phyloP scores from a whole-genome alignment of 2,888 invertebrate species.

The Pollenia labialis region DNA sequence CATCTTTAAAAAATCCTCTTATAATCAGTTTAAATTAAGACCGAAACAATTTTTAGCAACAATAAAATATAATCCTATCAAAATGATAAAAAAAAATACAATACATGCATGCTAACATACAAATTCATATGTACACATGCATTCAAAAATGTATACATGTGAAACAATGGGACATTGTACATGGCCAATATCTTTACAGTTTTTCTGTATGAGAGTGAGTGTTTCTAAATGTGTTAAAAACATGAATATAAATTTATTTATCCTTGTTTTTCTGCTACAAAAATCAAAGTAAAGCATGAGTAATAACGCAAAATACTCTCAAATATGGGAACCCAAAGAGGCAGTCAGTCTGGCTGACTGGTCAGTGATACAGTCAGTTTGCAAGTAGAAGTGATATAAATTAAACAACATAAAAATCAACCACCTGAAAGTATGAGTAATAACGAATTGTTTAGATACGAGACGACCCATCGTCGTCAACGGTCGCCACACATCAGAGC shows the following conservation, averaged over 20 bases:
- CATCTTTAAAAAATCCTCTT: not conserved
- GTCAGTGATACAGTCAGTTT: not conserved
- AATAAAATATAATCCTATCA: slow-evolving; percentile 51
- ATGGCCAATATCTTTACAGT: slow-evolving; percentile 8
- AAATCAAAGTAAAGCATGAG: slow-evolving; percentile 55
- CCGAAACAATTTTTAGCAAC: slow-evolving; percentile 34
- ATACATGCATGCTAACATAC: slow-evolving; percentile 12
- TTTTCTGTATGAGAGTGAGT: not conserved
- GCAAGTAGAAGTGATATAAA: slow-evolving; percentile 54
- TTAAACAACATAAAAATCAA: slow-evolving; percentile 51
- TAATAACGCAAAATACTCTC: slow-evolving; percentile 37
- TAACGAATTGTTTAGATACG: slow-evolving; percentile 18
- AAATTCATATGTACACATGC: not conserved
- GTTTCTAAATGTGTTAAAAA: slow-evolving; percentile 4
- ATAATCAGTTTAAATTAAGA: slow-evolving; percentile 6
- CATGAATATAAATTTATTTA: slow-evolving; percentile 35
- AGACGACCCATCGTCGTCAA: not conserved
- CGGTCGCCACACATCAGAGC: slow-evolving; percentile 7
- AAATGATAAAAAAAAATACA: slow-evolving; percentile 20
- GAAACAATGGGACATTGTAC: slow-evolving; percentile 5
- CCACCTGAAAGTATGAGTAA: slow-evolving; percentile 65
- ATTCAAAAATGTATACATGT: slow-evolving; percentile 35
- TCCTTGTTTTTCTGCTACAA: slow-evolving; percentile 23
- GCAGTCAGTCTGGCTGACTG: not conserved
- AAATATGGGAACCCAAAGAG: not conserved